phyloP scores from a whole-genome alignment of 1,140 invertebrate genomes.

The Lepidotrigona ventralis region DNA sequence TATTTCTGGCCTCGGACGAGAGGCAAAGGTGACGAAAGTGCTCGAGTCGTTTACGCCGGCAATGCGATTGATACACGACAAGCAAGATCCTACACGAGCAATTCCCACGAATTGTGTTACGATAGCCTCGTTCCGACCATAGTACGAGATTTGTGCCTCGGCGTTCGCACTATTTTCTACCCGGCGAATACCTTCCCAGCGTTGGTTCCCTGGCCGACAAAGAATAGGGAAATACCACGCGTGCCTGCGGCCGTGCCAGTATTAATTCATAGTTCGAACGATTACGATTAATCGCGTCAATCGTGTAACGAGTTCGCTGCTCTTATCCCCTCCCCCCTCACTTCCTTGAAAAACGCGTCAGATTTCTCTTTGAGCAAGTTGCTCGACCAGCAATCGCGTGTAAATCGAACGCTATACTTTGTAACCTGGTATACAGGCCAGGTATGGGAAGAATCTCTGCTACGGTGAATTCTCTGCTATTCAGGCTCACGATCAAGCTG shows the following conservation, averaged over 20 bases:
- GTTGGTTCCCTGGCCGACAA: constrained; percentile 56
- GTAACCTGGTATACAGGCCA: not conserved
- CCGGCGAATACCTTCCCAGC: constrained; percentile 66
- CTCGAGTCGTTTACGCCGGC: not conserved
- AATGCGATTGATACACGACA: not conserved
- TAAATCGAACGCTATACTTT: not conserved
- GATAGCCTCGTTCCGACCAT: constrained; percentile 6
- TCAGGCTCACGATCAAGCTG: too few species aligned
- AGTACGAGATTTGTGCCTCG: constrained; percentile 30
- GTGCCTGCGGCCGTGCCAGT: not conserved
- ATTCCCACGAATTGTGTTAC: constrained; percentile 6
- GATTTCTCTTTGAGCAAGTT: not conserved
- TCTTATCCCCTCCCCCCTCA: not conserved
- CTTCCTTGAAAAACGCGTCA: not conserved
- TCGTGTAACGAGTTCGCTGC: not conserved
- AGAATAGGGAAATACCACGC: constrained; percentile 35
- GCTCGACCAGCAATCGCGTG: not conserved
- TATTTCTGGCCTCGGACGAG: not conserved
- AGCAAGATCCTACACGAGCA: not conserved
- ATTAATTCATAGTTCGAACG: constrained; percentile 15
- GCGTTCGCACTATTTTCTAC: constrained; percentile 41
- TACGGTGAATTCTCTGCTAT: not conserved
- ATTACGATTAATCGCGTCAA: not conserved
- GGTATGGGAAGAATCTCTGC: not conserved
- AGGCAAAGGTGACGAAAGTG: not conserved